Base-by-base conservation (phyloP, 1,140 invertebrate species). In the Megathymus violae region DNA sequence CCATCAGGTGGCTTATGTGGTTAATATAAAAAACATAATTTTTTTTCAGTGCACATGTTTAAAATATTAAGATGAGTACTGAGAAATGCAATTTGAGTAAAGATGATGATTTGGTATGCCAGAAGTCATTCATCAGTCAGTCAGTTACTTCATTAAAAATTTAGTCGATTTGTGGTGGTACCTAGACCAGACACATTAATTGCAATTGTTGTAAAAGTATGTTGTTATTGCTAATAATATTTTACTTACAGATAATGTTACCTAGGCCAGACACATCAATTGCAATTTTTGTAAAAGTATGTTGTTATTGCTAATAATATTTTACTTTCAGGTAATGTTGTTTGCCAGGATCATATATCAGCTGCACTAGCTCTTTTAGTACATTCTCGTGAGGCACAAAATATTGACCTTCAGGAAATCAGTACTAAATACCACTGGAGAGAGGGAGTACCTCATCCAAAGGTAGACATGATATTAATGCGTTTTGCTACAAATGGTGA, bases 331-430 rank as follows among this genome's bases (percentile, higher is more conserved):
- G 95, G 95, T 85, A 97, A 97, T 91, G 92, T 96, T 25, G 93
- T 96, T 3, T 97, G 95, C 94, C 76, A 93, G 15, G 95, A 97
- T 76, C 92, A 94, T 62, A 81, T 94, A 58, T 94, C 94, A 17
- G 94, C 95, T 68, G 95, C 95, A 2, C 92, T 94, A 80, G 96
- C 96, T 38, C 82, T 97, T 59, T 82, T 89, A 64, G 75, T 78
- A 16, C 84, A 88, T 78, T 82, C 86, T 15, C 80, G 90, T 60
- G 91, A 92, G 79, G 89, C 92, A 50, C 82, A 79, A 58, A 80
- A 91, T 67, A 68, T 89, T 50, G 83, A 91, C 43, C 72, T 80
- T 25, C 88, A 84, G 50, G 71, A 85, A 52, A 82, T 77, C 88
- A 76, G 36, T 52, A 44, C 74, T 38, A 87, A 80, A 68, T 83